Evolutionary conservation across 1,140 invertebrate genomes (phyloP).

Genomic region (Pogonognathellus flavescens): DNA sequence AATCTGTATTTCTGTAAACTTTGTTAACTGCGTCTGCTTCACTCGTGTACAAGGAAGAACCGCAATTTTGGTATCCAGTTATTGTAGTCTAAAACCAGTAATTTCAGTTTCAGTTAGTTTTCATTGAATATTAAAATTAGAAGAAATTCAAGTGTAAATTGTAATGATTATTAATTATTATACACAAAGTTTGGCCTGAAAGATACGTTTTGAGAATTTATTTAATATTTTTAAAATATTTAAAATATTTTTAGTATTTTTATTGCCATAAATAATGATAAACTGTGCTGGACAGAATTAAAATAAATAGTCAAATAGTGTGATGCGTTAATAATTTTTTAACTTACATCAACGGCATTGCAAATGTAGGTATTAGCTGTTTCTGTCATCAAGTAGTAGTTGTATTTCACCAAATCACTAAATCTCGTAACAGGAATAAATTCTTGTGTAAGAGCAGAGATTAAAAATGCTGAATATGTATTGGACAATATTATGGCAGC

Average conservation of each 20-base stretch:
- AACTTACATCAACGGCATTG: background rate
- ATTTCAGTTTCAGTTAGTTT: too few species aligned
- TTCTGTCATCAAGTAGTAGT: background rate
- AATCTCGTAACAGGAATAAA: background rate
- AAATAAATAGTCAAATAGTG: too few species aligned
- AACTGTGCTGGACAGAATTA: too few species aligned
- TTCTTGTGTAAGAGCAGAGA: background rate
- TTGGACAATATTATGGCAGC: background rate
- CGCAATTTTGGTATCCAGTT: background rate
- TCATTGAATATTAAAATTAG: too few species aligned
- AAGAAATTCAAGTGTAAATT: too few species aligned
- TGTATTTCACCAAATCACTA: conserved; percentile 1
- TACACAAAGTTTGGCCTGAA: too few species aligned
- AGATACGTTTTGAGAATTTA: too few species aligned
- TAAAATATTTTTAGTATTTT: too few species aligned
- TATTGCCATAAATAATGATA: too few species aligned
- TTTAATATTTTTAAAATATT: too few species aligned
- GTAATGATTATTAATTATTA: too few species aligned
- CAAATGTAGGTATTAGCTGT: background rate
- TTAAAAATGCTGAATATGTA: conserved; percentile 1
- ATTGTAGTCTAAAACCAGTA: background rate
- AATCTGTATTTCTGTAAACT: background rate
- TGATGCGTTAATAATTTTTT: background rate
- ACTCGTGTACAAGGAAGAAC: background rate
- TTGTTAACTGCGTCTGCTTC: background rate